These are phyloP conservation scores for Seriola dumerili DNA, from an alignment of 2,113 vertebrate species.

Conservation along the genomic window DNA sequence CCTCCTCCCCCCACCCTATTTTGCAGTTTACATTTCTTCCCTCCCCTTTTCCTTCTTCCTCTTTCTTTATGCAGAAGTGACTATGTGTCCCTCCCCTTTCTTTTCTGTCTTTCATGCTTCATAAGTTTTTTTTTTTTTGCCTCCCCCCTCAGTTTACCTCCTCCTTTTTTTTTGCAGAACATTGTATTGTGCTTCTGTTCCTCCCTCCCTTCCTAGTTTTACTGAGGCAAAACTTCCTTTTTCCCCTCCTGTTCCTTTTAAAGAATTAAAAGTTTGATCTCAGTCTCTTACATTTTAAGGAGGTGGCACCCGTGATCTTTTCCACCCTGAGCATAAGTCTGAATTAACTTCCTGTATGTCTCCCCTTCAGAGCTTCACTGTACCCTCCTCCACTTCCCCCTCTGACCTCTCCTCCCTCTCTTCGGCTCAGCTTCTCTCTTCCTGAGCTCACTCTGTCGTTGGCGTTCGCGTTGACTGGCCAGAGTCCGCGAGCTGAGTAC, in stretches of 20 bases:
- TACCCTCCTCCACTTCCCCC: conserved; percentile 67
- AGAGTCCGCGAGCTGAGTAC: conserved; percentile 90
- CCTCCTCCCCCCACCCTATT: conserved; percentile 2
- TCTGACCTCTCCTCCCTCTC: conserved; percentile 66
- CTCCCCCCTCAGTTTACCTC: conserved; percentile 34
- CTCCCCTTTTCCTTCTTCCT: conserved; percentile 71
- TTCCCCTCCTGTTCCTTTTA: neutral
- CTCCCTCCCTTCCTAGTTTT: conserved; percentile 35
- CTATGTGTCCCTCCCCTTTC: conserved; percentile 44
- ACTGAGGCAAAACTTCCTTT: neutral
- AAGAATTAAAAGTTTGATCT: neutral
- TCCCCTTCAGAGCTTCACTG: conserved; percentile 39
- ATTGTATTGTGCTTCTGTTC: conserved; percentile 43
- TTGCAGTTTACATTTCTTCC: conserved; percentile 57
- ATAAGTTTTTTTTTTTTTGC: neutral
- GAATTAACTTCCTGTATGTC: conserved; percentile 56
- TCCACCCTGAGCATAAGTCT: neutral
- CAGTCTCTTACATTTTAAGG: neutral
- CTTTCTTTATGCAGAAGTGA: conserved; percentile 58
- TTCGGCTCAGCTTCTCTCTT: conserved; percentile 60
- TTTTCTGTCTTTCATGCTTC: conserved; percentile 54
- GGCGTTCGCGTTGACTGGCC: conserved; percentile 91
- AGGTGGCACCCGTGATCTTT: neutral
- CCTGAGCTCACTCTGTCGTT: conserved; percentile 83
- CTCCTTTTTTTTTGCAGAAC: conserved; percentile 51